Evolutionary conservation across 1,140 invertebrate genomes (phyloP), one percentile per base, ranked within the genome.

Genomic region (Eumeta japonica): DNA sequence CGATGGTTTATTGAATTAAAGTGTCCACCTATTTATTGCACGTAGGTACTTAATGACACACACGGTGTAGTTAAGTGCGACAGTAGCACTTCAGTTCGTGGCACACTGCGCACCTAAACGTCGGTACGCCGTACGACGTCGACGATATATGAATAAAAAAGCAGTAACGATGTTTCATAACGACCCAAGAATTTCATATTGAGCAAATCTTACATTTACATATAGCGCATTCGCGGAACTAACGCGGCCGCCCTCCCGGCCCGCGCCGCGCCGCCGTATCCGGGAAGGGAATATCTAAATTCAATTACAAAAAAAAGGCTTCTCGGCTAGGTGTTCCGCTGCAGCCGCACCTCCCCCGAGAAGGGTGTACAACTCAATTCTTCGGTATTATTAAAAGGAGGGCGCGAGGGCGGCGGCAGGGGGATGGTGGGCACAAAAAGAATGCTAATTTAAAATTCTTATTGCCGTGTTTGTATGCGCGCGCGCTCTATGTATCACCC

Each of bases 371-470:
- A 73, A 73, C 68, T 73, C 68, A 68, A 73, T 70, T 70, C 59
- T 63, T 64, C 54, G 63, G 65, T 66, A 66, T 65, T 73, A 70
- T 68, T 68, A 70, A 73, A 64, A 67, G 55, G 52, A 49, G 44
- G 51, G 62, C 58, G 62, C 54, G 58, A 46, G 52, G n/a, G 47
- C 48, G 43, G 48, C 58, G 52, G 48, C 50, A 46, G 43, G 53
- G 45, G 66, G 61, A 58, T 62, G 62, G 64, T 48, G 52, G 53
- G 48, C 57, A 70, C 60, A 70, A 70, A 72, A 73, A 73, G 64
- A 71, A 73, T 68, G 62, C 68, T 68, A 71, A 71, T 71, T 71
- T 71, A 65, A 71, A 65, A 73, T 67, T 68, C 64, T 59, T 68
- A 71, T 71, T 68, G 58, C 58, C 54, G 52, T 64, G 56, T 67